phyloP scores from a whole-genome alignment of 2,113 vertebrate species.

The Ploceus nigricollis region DNA sequence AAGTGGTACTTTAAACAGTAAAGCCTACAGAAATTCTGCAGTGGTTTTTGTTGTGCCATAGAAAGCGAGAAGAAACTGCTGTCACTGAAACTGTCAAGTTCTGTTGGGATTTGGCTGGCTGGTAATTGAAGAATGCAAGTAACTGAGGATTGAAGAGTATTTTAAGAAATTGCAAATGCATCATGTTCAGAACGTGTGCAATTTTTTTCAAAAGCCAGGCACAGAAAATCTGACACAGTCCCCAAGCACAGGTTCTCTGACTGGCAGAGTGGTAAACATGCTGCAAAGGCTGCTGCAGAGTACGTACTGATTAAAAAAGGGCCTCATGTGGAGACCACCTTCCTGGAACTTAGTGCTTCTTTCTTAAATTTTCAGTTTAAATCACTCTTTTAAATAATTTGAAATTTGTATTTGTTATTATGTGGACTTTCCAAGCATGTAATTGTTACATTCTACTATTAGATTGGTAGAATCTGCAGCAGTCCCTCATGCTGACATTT shows the following conservation, averaged over 20 bases:
- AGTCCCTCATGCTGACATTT: constrained; percentile 67
- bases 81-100: background rate
- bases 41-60: background rate
- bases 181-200: background rate
- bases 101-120: background rate
- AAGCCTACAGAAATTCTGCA: background rate
- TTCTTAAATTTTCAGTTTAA: constrained; percentile 22
- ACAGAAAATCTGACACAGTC: background rate
- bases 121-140: background rate
- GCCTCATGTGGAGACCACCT: background rate
- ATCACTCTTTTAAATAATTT: background rate
- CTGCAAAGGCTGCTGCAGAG: background rate
- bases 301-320: background rate
- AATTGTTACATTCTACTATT: constrained; percentile 51
- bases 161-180: background rate
- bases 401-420: constrained; percentile 30
- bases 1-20: background rate
- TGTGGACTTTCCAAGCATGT: constrained; percentile 1
- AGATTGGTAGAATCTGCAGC: background rate
- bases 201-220: background rate
- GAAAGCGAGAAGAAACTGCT: background rate
- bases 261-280: background rate
- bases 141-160: background rate
- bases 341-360: background rate
- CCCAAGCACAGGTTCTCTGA: background rate